phyloP scores from a whole-genome alignment of 2,797 vertebrate species.

The Heterohyrax brucei region DNA sequence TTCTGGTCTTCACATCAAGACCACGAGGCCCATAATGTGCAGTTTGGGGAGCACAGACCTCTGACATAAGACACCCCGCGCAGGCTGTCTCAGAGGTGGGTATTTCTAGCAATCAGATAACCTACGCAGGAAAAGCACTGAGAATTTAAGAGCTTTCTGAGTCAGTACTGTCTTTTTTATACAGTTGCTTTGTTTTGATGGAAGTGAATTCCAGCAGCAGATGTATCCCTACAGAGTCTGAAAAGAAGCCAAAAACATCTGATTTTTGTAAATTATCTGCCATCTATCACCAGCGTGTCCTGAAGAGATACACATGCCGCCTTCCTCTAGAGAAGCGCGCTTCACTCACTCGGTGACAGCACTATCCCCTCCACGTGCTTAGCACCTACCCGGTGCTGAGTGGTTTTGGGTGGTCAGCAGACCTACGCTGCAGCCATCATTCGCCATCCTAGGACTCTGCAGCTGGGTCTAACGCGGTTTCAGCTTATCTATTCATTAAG shows the following conservation, averaged over 20 bases:
- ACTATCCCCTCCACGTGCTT: accelerated
- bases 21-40: background rate
- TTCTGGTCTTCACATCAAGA: background rate
- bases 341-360: background rate
- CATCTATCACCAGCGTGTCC: background rate
- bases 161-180: background rate
- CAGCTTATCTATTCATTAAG: background rate
- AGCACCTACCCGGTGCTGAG: background rate
- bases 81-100: background rate
- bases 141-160: background rate
- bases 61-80: background rate
- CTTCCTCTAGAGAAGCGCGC: background rate
- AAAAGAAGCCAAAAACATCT: background rate
- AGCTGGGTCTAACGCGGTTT: background rate
- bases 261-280: constrained; percentile 21
- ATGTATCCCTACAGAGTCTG: background rate
- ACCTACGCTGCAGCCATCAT: background rate
- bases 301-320: background rate
- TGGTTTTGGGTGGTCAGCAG: accelerated
- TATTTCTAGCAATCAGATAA: constrained; percentile 58
- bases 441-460: background rate
- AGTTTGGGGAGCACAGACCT: background rate
- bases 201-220: constrained; percentile 49
- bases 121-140: background rate
- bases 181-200: background rate